Evolutionary conservation across 2,888 invertebrate species (phyloP), one percentile per base, ranked within the genome.

Genomic region (Theretra japonica): DNA sequence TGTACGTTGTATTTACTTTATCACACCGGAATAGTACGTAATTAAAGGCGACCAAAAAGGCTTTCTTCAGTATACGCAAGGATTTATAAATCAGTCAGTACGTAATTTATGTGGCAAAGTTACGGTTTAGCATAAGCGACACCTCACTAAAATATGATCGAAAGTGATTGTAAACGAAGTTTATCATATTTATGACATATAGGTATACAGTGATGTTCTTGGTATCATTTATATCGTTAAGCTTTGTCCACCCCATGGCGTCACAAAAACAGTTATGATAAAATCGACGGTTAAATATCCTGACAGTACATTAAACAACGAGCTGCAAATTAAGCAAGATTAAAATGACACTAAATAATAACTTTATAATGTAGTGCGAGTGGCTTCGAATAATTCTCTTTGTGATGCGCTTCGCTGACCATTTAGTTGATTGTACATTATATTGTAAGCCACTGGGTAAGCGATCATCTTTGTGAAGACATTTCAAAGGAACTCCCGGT

Each of bases 261-360:
- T 65, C 65, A 65, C 15, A 65, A 41, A 15, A 4, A n/a, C 62
- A n/a, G 21, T 65, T 65, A 48, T 23, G 65, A 65, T 65, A 23
- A 65, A 65, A 21, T 48, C 11, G 23, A 17, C 65, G 65, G 41
- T 65, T 65, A 48, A 17, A 23, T 23, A 23, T 65, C 65, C n/a
- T 19, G 65, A 65, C 65, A 65, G 15, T 23, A 48, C 65, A 65
- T 65, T 41, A 65, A 48, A 48, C 23, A 41, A 65, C 41, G 62
- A 65, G 41, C 41, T 23, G 65, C 2, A 41, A 65, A 65, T 58
- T 25, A 28, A 15, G 23, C 58, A 41, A 62, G 28, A 60, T 65
- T 65, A 65, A 65, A 65, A 23, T 62, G 65, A 48, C 65, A 15
- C 62, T 60, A 25, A 48, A 65, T 65, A 65, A 65, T 65, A 48